These are phyloP conservation scores for Congeria kusceri DNA, from an alignment of 2,888 invertebrate species.

Conservation along the genomic window DNA sequence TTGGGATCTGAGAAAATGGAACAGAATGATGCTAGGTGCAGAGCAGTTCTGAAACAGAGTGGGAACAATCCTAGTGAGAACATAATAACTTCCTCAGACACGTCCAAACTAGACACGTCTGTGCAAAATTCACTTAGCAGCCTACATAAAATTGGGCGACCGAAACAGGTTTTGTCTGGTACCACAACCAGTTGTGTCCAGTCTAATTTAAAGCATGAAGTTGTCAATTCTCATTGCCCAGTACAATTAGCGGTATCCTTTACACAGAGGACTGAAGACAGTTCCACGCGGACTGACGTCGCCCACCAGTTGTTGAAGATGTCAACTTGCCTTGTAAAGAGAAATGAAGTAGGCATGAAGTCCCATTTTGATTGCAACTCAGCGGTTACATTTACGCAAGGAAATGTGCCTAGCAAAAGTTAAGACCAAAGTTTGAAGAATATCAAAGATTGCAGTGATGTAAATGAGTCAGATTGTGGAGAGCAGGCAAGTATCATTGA, in stretches of 20 bases:
- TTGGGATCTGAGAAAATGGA: neutral
- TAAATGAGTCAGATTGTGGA: neutral
- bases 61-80: neutral
- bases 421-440: neutral
- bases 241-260: neutral
- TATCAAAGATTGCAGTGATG: neutral
- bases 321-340: no score
- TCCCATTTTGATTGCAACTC: no score
- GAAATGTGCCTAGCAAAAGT: neutral
- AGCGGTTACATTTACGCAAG: neutral
- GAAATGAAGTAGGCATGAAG: no score
- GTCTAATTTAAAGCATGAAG: neutral
- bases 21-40: neutral
- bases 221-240: neutral
- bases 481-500: neutral
- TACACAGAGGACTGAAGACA: neutral
- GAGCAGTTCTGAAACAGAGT: neutral
- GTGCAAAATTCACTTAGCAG: neutral
- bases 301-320: conserved; percentile 44
- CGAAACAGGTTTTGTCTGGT: neutral
- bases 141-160: neutral
- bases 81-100: neutral
- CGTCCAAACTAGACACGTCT: no score
- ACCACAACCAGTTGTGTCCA: neutral
- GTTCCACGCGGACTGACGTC: conserved; percentile 24